A percentile compares a stretch with the other conserved stretches of the same genome.
Evolutionary conservation across 2,888 invertebrate genomes (phyloP).

Genomic region (Drosophila anomalipes): DNA sequence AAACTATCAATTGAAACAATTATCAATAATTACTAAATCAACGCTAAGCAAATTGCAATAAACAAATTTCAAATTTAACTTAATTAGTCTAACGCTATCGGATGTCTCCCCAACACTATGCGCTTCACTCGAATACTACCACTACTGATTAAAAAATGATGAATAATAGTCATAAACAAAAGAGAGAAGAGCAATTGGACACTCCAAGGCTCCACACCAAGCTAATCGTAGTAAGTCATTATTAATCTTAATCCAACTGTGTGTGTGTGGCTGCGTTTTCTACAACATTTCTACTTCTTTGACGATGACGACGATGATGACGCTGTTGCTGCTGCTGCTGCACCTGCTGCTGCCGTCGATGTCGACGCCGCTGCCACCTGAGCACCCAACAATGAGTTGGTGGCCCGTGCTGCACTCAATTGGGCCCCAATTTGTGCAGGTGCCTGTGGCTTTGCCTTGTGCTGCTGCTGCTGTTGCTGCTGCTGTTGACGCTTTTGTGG

Average conservation of each 20-base stretch:
- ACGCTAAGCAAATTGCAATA: constrained; percentile 68
- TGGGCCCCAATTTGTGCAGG: constrained; percentile 63
- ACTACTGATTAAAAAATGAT: constrained; percentile 25
- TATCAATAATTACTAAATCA: constrained; percentile 66
- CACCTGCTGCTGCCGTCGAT: constrained; percentile 19
- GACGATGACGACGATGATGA: constrained; percentile 63
- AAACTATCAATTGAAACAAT: constrained; percentile 53
- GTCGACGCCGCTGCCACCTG: constrained; percentile 10
- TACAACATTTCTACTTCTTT: constrained; percentile 64
- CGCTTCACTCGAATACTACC: constrained; percentile 71
- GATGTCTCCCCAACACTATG: constrained; percentile 52
- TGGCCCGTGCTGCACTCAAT: constrained; percentile 58
- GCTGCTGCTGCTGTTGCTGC: constrained; percentile 57
- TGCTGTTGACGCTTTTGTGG: constrained; percentile 69
- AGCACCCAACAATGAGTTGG: constrained; percentile 39
- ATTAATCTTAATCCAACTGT: constrained; percentile 60
- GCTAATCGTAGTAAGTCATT: constrained; percentile 60
- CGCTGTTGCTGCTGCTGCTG: constrained; percentile 7
- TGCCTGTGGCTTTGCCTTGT: constrained; percentile 66
- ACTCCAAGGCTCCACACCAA: constrained; percentile 28
- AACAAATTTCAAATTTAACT: constrained; percentile 68
- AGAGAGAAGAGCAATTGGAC: constrained; percentile 52
- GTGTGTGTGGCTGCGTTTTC: constrained; percentile 33
- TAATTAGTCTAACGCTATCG: constrained; percentile 74
- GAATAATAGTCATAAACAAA: constrained; percentile 67